Evolutionary conservation across 2,888 invertebrate genomes (phyloP), one percentile per base, ranked within the genome.

Genomic region (Agriopis leucophaearia): DNA sequence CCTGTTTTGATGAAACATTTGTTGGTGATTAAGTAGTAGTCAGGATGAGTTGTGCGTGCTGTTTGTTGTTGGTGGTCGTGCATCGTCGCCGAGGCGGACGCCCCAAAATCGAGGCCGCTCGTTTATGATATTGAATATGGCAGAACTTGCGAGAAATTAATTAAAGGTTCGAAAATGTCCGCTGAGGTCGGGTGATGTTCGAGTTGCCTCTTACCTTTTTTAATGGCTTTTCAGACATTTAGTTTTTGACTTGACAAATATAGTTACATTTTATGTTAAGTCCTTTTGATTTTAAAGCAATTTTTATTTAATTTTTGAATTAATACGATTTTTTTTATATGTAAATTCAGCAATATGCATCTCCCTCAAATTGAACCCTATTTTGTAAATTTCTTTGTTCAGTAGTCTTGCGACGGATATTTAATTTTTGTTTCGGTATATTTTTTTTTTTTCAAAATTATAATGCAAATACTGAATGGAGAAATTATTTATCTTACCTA

Each of bases 151-250:
- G 85, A 85, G 84, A 88, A 92, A 90, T 86, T 85, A 82, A 79
- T 79, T 89, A 92, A 88, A 91, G 90, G 89, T 89, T 86, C 80
- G 93, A 92, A 94, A 94, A 94, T 89, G 92, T 91, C 92, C 88
- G 90, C 90, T 80, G 83, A 85, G 85, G 86, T 83, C 81, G 84
- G 83, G 78, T 79, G 87, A 83, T 84, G 85, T 84, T 82, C 73
- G 81, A 78, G 80, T 81, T 82, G 82, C 81, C 75, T 58, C 56
- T 38, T 16, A 45, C 40, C 60, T 42, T 42, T 18, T 59, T 55
- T n/a, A 27, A 27, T 27, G 27, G 27, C 27, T 5, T 0, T 27
- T 27, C 27, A 2, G 27, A n/a, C n/a, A n/a, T n/a, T n/a, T n/a
- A n/a, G 27, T 27, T 5, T 4, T 27, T 27, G 27, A 27, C 38